Base-by-base conservation (phyloP, 2,797 vertebrate species). In the Eutrigla gurnardus region DNA sequence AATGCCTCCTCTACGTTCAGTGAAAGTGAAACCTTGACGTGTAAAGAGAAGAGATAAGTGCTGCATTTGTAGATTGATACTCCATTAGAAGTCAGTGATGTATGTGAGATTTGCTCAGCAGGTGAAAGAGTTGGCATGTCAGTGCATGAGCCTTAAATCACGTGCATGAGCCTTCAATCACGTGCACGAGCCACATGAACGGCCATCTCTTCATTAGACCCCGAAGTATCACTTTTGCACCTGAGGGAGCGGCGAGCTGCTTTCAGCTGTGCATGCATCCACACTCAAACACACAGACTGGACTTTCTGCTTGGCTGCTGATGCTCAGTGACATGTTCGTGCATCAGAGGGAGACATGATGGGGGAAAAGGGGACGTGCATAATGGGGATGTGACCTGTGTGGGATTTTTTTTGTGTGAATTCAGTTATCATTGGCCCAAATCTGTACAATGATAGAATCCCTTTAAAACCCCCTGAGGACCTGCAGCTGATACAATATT, bases 281-380 rank as follows among this genome's bases (percentile, higher is more conserved):
- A 35, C 52, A 66, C 47, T 55, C 62, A 66, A 18, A 68, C 42
- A 57, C 60, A 69, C 53, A n/a, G 61, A 65, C 35, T 46, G 55
- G 55, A 62, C 61, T 72, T 76, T 72, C 58, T 76, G 78, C 78
- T 59, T 18, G 32, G 64, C 46, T 64, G 64, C 2, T 72, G 52
- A 81, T 76, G 52, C 33, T 53, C 46, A 32, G 37, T 73, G 68
- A 59, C 63, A 52, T n/a, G 68, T 49, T 42, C 35, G 35, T 52
- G 36, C n/a, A 36, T 59, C n/a, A 53, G 18, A 6, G 46, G 9
- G 33, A 35, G 32, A 32, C 17, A 36, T 12, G 6, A 35, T 1
- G 8, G 35, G 37, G 8, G 35, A 32, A 14, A 3, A 11, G 13
- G 7, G 50, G 11, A 36, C 25, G 25, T 42, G 2, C 18, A 69